These are phyloP conservation scores for Agrochola lota DNA, from an alignment of 2,888 invertebrate species.

Conservation along the genomic window DNA sequence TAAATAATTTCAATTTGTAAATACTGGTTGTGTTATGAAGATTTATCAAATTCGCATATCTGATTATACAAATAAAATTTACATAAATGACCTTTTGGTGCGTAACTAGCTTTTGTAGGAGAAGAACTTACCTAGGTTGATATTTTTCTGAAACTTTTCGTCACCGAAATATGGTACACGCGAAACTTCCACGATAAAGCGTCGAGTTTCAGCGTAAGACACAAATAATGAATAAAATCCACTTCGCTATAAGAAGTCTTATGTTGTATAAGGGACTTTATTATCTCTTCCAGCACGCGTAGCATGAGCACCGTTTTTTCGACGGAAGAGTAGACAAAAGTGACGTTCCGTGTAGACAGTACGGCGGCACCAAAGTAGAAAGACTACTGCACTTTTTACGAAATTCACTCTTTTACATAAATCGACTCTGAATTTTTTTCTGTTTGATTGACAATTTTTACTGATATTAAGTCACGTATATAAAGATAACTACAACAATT, in stretches of 20 bases:
- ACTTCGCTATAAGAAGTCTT: conserved; percentile 24
- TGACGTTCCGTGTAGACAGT: too few relatives aligned
- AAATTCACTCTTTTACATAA: too few relatives aligned
- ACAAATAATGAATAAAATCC: conserved; percentile 29
- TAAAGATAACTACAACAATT: too few relatives aligned
- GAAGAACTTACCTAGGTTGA: neutral
- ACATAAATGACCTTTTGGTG: conserved; percentile 35
- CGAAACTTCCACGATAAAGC: conserved; percentile 30
- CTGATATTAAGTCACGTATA: too few relatives aligned
- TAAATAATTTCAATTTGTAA: conserved; percentile 45
- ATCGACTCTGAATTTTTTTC: too few relatives aligned
- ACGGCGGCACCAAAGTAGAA: too few relatives aligned
- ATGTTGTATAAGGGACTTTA: conserved; percentile 18
- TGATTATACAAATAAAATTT: conserved; percentile 48
- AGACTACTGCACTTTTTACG: too few relatives aligned
- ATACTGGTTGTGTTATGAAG: conserved; percentile 34
- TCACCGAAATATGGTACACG: conserved; percentile 12
- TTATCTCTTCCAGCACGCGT: conserved; percentile 19
- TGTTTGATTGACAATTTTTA: too few relatives aligned
- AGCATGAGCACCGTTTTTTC: too few relatives aligned
- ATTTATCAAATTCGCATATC: conserved; percentile 31
- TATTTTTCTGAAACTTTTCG: conserved; percentile 36
- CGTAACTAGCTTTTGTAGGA: conserved; percentile 24
- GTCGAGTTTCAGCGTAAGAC: conserved; percentile 28
- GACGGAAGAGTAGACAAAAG: too few relatives aligned